Evolutionary conservation across 1,140 invertebrate genomes (phyloP), one percentile per base, ranked within the genome.

Genomic region (Lordiphosa stackelbergi): DNA sequence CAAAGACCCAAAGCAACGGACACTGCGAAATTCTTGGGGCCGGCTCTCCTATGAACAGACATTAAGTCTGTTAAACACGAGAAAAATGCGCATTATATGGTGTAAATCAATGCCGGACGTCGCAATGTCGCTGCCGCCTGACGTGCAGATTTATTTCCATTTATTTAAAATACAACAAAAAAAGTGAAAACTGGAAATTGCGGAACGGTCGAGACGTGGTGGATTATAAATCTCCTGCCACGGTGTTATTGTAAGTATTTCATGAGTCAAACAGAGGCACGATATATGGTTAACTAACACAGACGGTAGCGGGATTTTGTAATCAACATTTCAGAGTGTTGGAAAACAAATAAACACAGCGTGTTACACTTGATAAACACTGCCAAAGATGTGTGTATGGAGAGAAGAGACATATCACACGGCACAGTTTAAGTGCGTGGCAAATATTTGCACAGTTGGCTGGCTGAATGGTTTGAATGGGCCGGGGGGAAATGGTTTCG

Each of bases 11-110:
- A 66, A 41, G 46, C 7, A 31, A 46, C 46, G 45, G 16, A 34
- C 51, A 38, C 46, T 47, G 40, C 47, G 48, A 66, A 59, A 51
- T 60, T 45, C 37, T 60, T 37, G 36, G 45, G 28, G 38, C 43
- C 55, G 31, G 46, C 34, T 19, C 55, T 46, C 61, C 57, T 66
- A 79, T 70, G 66, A 74, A 79, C 75, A 81, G 66, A 83, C 75
- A 83, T 81, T 75, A 83, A 77, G 71, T 81, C 72, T 83, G 75
- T 83, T 83, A 72, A 81, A 69, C 77, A 81, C 53, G 56, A 65
- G 68, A 62, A 72, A 75, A 83, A 72, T 73, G 66, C 63, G 71
- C 72, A 69, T 83, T 72, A 83, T 69, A 69, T 53, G 63, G 59
- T 81, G 77, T 81, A 81, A 79, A 81, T 81, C 75, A 81, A 72